phyloP scores from a whole-genome alignment of 2,113 vertebrate species.

The Lethenteron reissneri region DNA sequence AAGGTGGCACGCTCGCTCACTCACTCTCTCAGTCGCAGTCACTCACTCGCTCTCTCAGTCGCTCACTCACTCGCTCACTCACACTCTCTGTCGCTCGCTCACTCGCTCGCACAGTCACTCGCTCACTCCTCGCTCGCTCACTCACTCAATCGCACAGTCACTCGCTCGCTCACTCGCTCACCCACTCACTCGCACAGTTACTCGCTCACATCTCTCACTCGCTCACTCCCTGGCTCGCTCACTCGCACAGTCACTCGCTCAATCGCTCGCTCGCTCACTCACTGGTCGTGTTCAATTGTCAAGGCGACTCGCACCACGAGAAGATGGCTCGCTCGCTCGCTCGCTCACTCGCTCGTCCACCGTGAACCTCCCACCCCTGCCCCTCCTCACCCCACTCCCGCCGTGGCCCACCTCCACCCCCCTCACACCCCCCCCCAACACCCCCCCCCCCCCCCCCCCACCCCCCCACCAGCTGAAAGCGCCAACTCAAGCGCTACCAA shows the following conservation, averaged over 20 bases:
- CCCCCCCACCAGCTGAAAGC: not conserved
- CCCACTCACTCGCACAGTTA: too few species aligned
- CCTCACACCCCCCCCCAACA: not conserved
- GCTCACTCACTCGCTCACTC: not conserved
- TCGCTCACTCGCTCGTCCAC: not conserved
- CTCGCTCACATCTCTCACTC: too few species aligned
- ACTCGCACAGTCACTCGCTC: too few species aligned
- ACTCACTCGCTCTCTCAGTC: not conserved
- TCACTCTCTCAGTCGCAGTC: not conserved
- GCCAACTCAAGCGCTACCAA: conserved; percentile 1
- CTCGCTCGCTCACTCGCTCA: too few species aligned
- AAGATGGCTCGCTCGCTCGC: not conserved
- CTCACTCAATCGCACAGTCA: too few species aligned
- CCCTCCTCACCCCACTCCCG: too few species aligned
- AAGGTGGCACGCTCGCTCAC: not conserved
- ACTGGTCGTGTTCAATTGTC: too few species aligned
- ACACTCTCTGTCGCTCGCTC: not conserved
- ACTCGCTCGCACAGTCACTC: not conserved
- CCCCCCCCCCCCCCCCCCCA: not conserved
- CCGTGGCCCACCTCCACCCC: not conserved
- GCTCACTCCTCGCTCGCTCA: not conserved
- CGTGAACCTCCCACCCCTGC: not conserved
- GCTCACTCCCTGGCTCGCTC: too few species aligned
- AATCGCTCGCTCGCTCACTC: too few species aligned
- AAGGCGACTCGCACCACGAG: too few species aligned